Evolutionary conservation across 1,140 invertebrate species (phyloP), one percentile per base, ranked within the genome.

Genomic region (Brachionus sp.): DNA sequence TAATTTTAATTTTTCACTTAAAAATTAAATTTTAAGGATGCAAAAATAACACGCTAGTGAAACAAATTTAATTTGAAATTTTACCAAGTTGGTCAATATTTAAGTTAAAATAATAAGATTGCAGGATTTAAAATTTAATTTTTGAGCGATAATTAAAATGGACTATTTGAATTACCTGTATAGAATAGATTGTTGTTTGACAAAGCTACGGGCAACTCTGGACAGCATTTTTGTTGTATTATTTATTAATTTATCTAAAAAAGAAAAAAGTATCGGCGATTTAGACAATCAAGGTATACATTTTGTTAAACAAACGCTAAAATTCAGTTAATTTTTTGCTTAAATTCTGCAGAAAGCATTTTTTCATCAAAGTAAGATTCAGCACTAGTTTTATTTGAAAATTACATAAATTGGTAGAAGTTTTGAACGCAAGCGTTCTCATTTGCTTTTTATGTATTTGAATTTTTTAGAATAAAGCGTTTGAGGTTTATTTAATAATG

Each of bases 231-330:
- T 46, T 73, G 25, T 73, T 23, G n/a, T 29, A 29, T 66, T 25
- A 66, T 6, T 66, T 29, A 66, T 46, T 25, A 44, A 46, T 44
- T 25, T 12, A 75, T 44, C 44, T 44, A 46, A 75, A 75, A 25
- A n/a, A n/a, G n/a, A n/a, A 75, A 23, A 42, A 75, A 25, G 25
- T 25, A 46, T 19, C 6, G 70, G n/a, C 13, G 42, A 70, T 70
- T 70, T 70, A 70, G n/a, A 16, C 37, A 12, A 70, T 39, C 25
- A 75, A 75, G 19, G 25, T 46, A 46, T 75, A 10, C 19, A 25
- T 75, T 46, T 66, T 66, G n/a, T 9, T 25, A 46, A 75, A 75
- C 70, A 75, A 75, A 75, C 70, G 70, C 70, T 75, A 75, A 75
- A 39, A 39, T 37, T 37, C 6, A 39, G 5, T 70, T 39, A 44